Percentiles rank a stretch among this genome's conserved stretches.
Evolutionary conservation across 2,113 vertebrate species (phyloP).

Genomic region (Rafetus swinhoei): DNA sequence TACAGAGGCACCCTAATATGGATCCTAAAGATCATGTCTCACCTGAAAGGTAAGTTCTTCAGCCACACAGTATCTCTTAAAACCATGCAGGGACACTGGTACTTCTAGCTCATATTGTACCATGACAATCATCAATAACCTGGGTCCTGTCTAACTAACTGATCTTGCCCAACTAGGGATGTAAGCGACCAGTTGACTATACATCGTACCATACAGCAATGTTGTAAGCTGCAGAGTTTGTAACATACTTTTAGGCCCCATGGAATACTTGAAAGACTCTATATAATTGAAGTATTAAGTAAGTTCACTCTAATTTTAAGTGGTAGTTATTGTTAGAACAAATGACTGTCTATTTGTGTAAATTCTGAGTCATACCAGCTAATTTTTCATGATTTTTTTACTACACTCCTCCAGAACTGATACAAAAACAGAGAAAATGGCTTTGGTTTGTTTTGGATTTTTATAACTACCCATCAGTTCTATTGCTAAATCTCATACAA

Average conservation of each 20-base stretch:
- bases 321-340: background rate
- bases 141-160: background rate
- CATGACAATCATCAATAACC: background rate
- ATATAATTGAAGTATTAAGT: background rate
- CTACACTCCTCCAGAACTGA: background rate
- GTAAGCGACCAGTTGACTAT: too few species aligned
- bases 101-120: background rate
- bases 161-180: too few species aligned
- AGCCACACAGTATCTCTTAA: rapidly evolving
- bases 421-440: background rate
- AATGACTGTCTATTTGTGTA: background rate
- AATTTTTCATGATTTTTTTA: background rate
- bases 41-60: background rate
- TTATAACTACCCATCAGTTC: background rate
- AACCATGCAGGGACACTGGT: background rate
- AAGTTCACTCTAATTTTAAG: background rate
- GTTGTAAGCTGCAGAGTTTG: background rate
- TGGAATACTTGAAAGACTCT: background rate
- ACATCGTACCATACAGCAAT: background rate
- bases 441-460: background rate
- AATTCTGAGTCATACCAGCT: background rate
- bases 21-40: background rate
- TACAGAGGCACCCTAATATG: background rate
- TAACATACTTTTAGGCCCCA: background rate
- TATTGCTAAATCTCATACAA: background rate